A percentile compares a stretch with the other conserved stretches of the same genome.
These are phyloP conservation scores for Coregonus ussuriensis DNA, from an alignment of 2,797 vertebrate species.

Conservation along the genomic window DNA sequence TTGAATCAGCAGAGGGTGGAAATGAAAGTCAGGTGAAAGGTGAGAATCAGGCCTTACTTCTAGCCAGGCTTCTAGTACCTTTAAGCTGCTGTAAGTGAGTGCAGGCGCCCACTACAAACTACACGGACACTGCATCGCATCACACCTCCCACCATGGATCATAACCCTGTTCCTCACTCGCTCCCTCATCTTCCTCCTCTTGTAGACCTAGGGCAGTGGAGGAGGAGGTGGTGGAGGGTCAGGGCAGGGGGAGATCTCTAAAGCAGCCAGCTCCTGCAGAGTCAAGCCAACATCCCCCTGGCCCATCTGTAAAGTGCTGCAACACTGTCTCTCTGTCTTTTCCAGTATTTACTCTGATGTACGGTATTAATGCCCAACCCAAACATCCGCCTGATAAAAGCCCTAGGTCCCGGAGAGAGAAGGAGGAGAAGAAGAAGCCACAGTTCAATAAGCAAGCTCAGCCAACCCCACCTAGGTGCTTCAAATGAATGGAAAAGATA, in stretches of 20 bases:
- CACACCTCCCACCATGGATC: not conserved
- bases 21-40: not conserved
- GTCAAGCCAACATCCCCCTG: too few relatives aligned
- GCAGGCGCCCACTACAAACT: too few relatives aligned
- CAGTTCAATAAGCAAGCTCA: too few relatives aligned
- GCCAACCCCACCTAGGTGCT: too few relatives aligned
- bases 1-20: not conserved
- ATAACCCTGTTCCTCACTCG: not conserved
- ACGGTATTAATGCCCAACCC: not conserved
- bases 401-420: not conserved
- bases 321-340: not conserved
- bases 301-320: not conserved
- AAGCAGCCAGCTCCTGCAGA: not conserved
- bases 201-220: not conserved
- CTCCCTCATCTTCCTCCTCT: not conserved
- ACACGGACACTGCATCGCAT: not conserved
- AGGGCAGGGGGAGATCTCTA: slow-evolving; percentile 2
- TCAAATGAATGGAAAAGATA: too few relatives aligned
- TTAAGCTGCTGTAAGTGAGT: not conserved
- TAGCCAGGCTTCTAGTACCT: not conserved
- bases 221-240: not conserved
- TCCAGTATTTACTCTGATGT: not conserved
- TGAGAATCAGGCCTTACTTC: not conserved
- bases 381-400: not conserved
- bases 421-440: not conserved